phyloP scores from a whole-genome alignment of 2,113 vertebrate species.

The Sorex fumeus region DNA sequence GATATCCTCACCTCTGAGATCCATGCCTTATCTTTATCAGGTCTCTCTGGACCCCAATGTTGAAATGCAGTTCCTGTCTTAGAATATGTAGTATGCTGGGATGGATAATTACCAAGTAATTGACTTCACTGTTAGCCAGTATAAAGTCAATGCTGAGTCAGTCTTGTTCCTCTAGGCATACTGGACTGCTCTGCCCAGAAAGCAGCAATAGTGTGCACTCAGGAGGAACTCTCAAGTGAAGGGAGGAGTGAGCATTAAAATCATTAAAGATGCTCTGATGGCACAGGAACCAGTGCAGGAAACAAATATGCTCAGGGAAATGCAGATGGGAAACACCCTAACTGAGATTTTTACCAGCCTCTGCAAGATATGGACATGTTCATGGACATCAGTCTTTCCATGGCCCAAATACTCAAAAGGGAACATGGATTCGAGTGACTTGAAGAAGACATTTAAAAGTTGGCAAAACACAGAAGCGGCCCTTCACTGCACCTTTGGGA shows the following conservation, averaged over 20 bases:
- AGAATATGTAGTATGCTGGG: accelerated
- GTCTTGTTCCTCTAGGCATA: background rate
- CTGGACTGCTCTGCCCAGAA: accelerated
- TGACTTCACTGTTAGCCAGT: background rate
- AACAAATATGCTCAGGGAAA: background rate
- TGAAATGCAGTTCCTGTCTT: accelerated
- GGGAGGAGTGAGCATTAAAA: background rate
- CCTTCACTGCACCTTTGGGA: background rate
- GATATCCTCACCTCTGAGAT: accelerated
- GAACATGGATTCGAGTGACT: background rate
- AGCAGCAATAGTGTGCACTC: background rate
- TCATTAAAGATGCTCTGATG: background rate
- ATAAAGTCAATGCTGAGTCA: background rate
- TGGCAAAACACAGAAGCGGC: background rate
- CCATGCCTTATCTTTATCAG: background rate
- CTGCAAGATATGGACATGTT: background rate
- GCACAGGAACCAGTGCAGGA: background rate
- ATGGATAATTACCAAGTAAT: background rate
- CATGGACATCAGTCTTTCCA: background rate
- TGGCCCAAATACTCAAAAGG: background rate
- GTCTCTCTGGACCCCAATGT: accelerated
- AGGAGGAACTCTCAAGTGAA: background rate
- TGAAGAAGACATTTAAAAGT: background rate
- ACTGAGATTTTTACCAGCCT: background rate
- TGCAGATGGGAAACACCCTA: background rate